Base-by-base conservation (phyloP, 2,113 vertebrate genomes). In the Eurystomus gularis region DNA sequence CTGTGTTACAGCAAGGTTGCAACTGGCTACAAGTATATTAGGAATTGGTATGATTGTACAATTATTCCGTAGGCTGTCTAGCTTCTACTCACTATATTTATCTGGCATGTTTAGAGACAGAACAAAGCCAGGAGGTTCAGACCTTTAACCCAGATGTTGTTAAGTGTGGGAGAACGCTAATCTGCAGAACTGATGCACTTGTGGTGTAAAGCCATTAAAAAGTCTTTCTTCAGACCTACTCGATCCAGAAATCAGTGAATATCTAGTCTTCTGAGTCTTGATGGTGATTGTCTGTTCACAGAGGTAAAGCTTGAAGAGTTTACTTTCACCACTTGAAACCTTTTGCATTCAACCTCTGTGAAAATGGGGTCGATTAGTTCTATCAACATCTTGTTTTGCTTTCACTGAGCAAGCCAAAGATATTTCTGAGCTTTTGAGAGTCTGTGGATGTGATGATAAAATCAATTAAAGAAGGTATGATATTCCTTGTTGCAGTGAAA, bases 1-100 rank as follows among this genome's bases (percentile, higher is more conserved):
- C 82, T 94, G 33, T 81, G 58, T 86, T 90, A 85, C 61, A 73
- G 92, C 42, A 80, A 86, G 76, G 79, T 91, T 94, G 88, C 73
- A 93, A 73, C 81, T 82, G 73, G 40, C 94, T 94, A 61, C n/a
- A 82, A 82, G 76, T 79, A 15, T 87, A 73, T 89, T 69, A 87
- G 88, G 91, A 87, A 90, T 57, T 39, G 86, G 71, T 91, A 19
- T 66, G 40, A 65, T 42, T 66, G 83, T 79, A 76, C 52, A 72
- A 4, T 84, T 94, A 68, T 89, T 84, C 73, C 79, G 49, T 40
- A 87, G 31, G 52, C 62, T 90, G 3, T 37, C 65, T 69, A 39
- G 86, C 51, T 73, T 86, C 46, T 76, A 24, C 31, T n/a, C 11
- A 1, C 46, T 64, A 1, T 61, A 83, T 91, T 90, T 96, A 70